These are phyloP conservation scores for Coremacera marginata DNA, from an alignment of 2,888 invertebrate genomes.

Conservation along the genomic window DNA sequence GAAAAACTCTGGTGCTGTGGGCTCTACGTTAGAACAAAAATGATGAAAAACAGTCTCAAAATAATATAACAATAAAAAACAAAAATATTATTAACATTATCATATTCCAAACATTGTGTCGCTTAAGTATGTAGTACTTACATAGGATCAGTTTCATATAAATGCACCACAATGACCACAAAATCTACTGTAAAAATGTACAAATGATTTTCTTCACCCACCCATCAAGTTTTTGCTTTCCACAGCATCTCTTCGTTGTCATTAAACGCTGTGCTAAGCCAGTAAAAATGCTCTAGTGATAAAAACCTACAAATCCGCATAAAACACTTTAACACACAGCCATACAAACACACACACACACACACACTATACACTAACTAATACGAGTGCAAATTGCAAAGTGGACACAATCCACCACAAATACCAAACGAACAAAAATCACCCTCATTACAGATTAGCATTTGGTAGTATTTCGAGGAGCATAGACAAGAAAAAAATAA, in stretches of 20 bases:
- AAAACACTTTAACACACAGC: slow-evolving; percentile 40
- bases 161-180: slow-evolving; percentile 41
- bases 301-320: slow-evolving; percentile 48
- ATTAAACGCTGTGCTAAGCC: slow-evolving; percentile 42
- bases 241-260: slow-evolving; percentile 39
- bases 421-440: slow-evolving; percentile 58
- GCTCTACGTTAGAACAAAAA: not conserved
- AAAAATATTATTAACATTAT: slow-evolving; percentile 61
- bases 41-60: slow-evolving; percentile 27
- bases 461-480: slow-evolving; percentile 34
- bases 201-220: slow-evolving; percentile 57
- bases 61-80: slow-evolving; percentile 43
- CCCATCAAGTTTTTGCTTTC: not conserved
- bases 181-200: slow-evolving; percentile 60
- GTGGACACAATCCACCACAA: slow-evolving; percentile 66
- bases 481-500: slow-evolving; percentile 42
- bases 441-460: slow-evolving; percentile 65
- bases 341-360: slow-evolving; percentile 2
- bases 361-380: no score
- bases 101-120: slow-evolving; percentile 50
- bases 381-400: slow-evolving; percentile 55
- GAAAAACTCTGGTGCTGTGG: slow-evolving; percentile 17
- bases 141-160: slow-evolving; percentile 32
- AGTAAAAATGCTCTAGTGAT: slow-evolving; percentile 41
- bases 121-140: slow-evolving; percentile 18